These are phyloP conservation scores for Yponomeuta cagnagella DNA, from an alignment of 2,888 invertebrate genomes.

Conservation along the genomic window DNA sequence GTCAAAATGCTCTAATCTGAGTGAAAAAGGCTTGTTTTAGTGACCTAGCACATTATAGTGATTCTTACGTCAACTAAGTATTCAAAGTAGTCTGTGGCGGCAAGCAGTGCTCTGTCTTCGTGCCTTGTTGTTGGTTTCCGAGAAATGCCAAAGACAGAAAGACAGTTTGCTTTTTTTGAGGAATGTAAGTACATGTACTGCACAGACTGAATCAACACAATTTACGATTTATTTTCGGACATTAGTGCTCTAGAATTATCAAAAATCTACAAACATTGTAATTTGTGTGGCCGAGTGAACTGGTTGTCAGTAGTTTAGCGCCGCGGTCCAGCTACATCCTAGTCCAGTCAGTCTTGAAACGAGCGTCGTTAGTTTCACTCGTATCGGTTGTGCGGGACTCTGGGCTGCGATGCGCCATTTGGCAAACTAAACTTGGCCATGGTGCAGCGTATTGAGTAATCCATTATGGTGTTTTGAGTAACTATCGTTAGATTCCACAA, in stretches of 20 bases:
- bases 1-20: too few relatives aligned
- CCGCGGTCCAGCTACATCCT: background rate
- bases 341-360: background rate
- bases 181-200: background rate
- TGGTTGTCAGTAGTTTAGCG: too few relatives aligned
- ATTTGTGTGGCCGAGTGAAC: too few relatives aligned
- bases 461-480: background rate
- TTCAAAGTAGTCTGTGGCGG: background rate
- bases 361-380: background rate
- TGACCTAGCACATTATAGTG: background rate
- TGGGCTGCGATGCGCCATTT: conserved; percentile 10
- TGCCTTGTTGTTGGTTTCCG: conserved; percentile 70
- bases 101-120: conserved; percentile 29
- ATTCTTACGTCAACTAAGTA: background rate
- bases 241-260: background rate
- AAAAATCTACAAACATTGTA: background rate
- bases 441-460: background rate
- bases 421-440: background rate
- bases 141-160: conserved; percentile 28
- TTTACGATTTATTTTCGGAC: background rate
- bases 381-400: background rate
- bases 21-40: background rate
- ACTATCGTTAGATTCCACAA: background rate
- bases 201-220: background rate
- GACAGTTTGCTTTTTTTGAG: background rate